Evolutionary conservation across 1,140 invertebrate species (phyloP).

Genomic region (Homarus americanus): DNA sequence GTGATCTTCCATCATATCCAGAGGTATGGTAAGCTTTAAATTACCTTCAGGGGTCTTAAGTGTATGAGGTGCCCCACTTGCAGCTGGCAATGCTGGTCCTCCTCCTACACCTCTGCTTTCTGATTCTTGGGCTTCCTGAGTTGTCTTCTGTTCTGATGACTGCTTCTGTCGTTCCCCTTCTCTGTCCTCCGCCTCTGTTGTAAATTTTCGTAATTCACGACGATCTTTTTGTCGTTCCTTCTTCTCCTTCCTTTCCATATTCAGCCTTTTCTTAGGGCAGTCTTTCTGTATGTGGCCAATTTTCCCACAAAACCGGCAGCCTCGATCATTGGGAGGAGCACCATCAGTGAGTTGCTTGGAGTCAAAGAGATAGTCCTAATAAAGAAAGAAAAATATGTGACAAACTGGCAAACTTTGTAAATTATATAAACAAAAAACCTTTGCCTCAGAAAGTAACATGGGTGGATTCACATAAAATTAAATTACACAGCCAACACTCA

Average conservation of each 20-base stretch:
- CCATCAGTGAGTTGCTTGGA: constrained; percentile 78
- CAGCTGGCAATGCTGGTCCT: neutral
- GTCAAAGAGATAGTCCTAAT: constrained; percentile 80
- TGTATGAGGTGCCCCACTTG: neutral
- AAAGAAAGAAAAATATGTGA: constrained; percentile 30
- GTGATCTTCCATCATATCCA: constrained; percentile 51
- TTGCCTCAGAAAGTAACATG: too few relatives aligned
- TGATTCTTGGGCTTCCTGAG: neutral
- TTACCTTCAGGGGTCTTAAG: constrained; percentile 45
- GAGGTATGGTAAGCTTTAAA: constrained; percentile 36
- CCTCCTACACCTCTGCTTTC: neutral
- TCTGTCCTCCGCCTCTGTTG: neutral
- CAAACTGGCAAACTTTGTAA: neutral
- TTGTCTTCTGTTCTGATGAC: neutral
- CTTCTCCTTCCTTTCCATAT: constrained; percentile 46
- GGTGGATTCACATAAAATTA: too few relatives aligned
- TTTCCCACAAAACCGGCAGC: constrained; percentile 82
- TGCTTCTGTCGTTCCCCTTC: constrained; percentile 11
- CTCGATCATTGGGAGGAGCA: constrained; percentile 81
- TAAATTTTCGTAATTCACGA: constrained; percentile 27
- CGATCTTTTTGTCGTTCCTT: constrained; percentile 62
- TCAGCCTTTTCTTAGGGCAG: constrained; percentile 77
- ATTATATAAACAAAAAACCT: too few relatives aligned
- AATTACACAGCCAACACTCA: too few relatives aligned
- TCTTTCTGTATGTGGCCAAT: constrained; percentile 83